These are phyloP conservation scores for Dromiciops gliroides DNA, from an alignment of 2,113 vertebrate genomes.

Conservation along the genomic window DNA sequence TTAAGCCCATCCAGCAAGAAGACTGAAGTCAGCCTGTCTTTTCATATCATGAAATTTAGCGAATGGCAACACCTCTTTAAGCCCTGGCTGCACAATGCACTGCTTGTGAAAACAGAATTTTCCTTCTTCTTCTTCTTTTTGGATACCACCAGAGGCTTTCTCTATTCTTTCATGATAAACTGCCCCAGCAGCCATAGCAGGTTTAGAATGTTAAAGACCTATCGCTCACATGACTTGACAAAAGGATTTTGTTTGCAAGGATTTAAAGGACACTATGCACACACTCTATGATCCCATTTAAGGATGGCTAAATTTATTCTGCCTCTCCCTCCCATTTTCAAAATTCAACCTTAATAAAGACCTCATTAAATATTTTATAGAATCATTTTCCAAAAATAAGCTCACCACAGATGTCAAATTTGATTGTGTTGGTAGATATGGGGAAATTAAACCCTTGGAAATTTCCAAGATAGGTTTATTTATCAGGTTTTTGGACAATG, in stretches of 20 bases:
- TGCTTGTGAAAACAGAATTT: slow-evolving; percentile 73
- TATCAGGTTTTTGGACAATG: neutral
- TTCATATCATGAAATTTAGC: slow-evolving; percentile 87
- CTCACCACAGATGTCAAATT: neutral
- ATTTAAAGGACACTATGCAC: slow-evolving; percentile 72
- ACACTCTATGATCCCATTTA: slow-evolving; percentile 54
- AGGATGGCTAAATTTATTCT: slow-evolving; percentile 4
- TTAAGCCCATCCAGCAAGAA: slow-evolving; percentile 83
- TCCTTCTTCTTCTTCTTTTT: slow-evolving; percentile 39
- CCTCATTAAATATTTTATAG: neutral
- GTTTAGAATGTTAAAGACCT: slow-evolving; percentile 85
- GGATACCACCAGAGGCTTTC: slow-evolving; percentile 79
- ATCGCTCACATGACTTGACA: slow-evolving; percentile 80
- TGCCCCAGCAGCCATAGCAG: slow-evolving; percentile 79
- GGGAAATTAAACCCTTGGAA: neutral
- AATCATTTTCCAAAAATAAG: neutral
- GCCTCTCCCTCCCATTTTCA: slow-evolving; percentile 50
- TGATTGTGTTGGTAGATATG: neutral
- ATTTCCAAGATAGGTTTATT: neutral
- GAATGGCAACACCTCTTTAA: slow-evolving; percentile 77
- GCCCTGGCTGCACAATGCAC: slow-evolving; percentile 72
- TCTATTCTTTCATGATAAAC: slow-evolving; percentile 83
- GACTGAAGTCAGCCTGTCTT: slow-evolving; percentile 85
- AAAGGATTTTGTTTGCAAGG: slow-evolving; percentile 79
- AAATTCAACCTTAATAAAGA: neutral